Evolutionary conservation across 2,113 vertebrate species (phyloP).

Genomic region (Anser brachyrhynchus): DNA sequence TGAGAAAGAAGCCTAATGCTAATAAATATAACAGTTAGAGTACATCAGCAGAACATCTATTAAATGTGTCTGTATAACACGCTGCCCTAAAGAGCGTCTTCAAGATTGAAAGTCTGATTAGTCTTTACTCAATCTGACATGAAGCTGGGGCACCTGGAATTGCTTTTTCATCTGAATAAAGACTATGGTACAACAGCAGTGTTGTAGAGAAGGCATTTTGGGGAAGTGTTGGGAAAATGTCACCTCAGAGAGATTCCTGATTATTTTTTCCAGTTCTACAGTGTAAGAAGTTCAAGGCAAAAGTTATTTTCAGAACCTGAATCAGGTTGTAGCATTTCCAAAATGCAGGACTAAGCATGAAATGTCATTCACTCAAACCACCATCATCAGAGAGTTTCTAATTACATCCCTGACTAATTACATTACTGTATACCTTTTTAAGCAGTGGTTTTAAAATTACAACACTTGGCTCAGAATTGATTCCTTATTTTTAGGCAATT

Average conservation of each 20-base stretch:
- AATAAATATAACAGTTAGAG: background rate
- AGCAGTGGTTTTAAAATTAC: background rate
- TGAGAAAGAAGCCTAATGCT: background rate
- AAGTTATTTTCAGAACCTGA: background rate
- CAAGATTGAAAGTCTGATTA: background rate
- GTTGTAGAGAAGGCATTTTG: background rate
- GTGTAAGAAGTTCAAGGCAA: background rate
- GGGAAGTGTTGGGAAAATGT: background rate
- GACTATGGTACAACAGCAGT: background rate
- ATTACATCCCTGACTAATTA: conserved; percentile 32
- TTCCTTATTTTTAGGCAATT: conserved; percentile 30
- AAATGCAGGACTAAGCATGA: background rate
- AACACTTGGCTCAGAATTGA: background rate
- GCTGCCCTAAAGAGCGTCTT: background rate
- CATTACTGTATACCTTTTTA: background rate
- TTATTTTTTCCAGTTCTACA: background rate
- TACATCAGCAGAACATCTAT: background rate
- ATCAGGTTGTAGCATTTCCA: background rate
- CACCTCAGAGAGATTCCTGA: background rate
- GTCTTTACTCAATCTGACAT: background rate
- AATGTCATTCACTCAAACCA: background rate
- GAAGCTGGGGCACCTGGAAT: background rate
- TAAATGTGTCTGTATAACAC: background rate
- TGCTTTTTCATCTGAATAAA: background rate
- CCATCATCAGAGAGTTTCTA: background rate